Evolutionary conservation across 2,113 vertebrate species (phyloP).

Genomic region (Proteles cristata): DNA sequence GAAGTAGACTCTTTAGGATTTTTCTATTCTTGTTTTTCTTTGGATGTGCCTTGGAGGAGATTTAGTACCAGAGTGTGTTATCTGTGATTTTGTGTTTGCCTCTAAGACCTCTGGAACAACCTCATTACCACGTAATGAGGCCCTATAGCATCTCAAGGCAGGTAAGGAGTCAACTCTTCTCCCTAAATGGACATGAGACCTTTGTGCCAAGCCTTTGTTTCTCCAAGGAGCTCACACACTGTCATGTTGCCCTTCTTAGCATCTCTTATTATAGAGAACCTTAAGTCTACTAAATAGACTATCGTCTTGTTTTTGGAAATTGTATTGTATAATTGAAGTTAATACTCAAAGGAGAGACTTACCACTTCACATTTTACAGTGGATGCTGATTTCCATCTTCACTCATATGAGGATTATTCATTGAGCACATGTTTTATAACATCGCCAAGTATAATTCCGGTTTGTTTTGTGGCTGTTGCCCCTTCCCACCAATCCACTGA

Average conservation of each 20-base stretch:
- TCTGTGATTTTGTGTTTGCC: background rate
- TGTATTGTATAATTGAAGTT: constrained; percentile 20
- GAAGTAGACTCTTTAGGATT: background rate
- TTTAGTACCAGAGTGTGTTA: background rate
- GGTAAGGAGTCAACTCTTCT: background rate
- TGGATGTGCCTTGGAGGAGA: background rate
- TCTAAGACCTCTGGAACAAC: background rate
- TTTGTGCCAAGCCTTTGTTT: background rate
- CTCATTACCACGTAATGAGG: background rate
- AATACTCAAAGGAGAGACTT: background rate
- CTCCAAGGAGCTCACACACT: background rate
- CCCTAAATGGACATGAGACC: background rate
- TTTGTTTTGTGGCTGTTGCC: background rate
- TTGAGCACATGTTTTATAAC: background rate
- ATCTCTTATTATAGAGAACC: background rate
- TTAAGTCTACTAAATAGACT: background rate
- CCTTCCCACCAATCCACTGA: background rate
- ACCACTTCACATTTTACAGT: background rate
- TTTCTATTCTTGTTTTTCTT: background rate
- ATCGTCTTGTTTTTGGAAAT: background rate
- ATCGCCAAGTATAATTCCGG: background rate
- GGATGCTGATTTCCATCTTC: background rate
- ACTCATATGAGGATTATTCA: background rate
- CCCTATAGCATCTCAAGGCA: background rate
- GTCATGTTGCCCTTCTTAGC: background rate